Percentiles rank a stretch among this genome's conserved stretches.
Conservation (phyloP, 1,140 invertebrate species). For the Vanessa tameamea region DNA sequence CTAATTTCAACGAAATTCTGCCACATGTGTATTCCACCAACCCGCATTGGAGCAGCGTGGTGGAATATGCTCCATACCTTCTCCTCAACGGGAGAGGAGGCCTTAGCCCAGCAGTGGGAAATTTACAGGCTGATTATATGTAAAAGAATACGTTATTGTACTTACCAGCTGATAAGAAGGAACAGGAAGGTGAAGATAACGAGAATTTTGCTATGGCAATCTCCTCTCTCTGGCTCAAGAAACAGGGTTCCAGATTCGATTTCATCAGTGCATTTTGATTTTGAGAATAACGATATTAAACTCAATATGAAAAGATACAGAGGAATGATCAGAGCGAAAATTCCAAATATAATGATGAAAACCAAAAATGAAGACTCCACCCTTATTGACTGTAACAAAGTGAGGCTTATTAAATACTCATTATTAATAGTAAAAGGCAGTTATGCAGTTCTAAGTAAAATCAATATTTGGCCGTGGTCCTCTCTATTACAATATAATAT, state of each 20-base stretch:
- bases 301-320: constrained; percentile 63
- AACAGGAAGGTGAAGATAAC: constrained; percentile 61
- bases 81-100: too few relatives aligned
- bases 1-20: too few relatives aligned
- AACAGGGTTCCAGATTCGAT: constrained; percentile 70
- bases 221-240: constrained; percentile 55
- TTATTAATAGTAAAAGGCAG: too few relatives aligned
- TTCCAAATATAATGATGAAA: constrained; percentile 64
- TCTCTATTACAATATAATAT: too few relatives aligned
- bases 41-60: too few relatives aligned
- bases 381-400: constrained; percentile 67
- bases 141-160: constrained; percentile 18
- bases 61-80: too few relatives aligned
- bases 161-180: constrained; percentile 70
- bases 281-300: constrained; percentile 61
- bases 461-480: too few relatives aligned
- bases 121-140: too few relatives aligned
- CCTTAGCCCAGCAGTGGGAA: too few relatives aligned
- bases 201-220: constrained; percentile 61
- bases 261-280: constrained; percentile 63
- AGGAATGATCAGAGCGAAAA: constrained; percentile 69
- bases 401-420: too few relatives aligned
- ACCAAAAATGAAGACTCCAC: constrained; percentile 71
- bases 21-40: too few relatives aligned
- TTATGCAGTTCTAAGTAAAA: too few relatives aligned